Evolutionary conservation across 2,797 vertebrate species (phyloP), one percentile per base, ranked within the genome.

Genomic region (Argentina silus): DNA sequence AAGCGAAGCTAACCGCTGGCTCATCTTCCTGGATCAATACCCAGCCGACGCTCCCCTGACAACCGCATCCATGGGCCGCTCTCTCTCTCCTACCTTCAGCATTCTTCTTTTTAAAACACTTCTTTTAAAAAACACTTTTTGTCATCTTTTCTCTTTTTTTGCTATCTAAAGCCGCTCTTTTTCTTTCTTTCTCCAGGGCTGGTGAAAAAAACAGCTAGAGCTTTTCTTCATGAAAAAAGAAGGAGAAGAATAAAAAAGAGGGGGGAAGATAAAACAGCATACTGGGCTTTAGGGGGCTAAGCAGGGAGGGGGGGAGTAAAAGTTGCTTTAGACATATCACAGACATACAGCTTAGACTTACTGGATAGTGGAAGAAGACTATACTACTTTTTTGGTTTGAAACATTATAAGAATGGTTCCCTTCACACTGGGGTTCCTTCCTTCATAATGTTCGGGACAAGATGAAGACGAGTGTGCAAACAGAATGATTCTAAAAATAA

Each of bases 1-100:
- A 79, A 86, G 81, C 78, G 62, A 74, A 79, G 78, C 73, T 70
- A 87, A 87, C 75, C 78, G 67, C 78, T 74, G 79, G 78, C 83
- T 90, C 79, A 87, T 88, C 85, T 84, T 79, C 79, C 61, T 21
- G 78, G 83, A 91, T 93, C 89, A 50, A 93, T 92, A 87, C 65
- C 61, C 82, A 73, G 78, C 70, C 70, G 44, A 74, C 43, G 65
- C 77, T 81, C 76, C 75, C 70, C 82, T 85, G 79, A 77, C 83
- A 83, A 76, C 73, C 67, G 64, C 78, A 69, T 82, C 84, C 77
- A 88, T 74, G 84, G 78, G 55, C 19, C 55, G 47, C 75, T 63
- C 61, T 36, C 27, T 36, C 60, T 78, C 73, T 60, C 19, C 65
- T 51, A 50, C 68, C 64, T 83, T 69, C 69, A 51, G 60, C 79